Base-by-base conservation (phyloP, 2,797 vertebrate genomes). In the Thalassophryne amazonica region DNA sequence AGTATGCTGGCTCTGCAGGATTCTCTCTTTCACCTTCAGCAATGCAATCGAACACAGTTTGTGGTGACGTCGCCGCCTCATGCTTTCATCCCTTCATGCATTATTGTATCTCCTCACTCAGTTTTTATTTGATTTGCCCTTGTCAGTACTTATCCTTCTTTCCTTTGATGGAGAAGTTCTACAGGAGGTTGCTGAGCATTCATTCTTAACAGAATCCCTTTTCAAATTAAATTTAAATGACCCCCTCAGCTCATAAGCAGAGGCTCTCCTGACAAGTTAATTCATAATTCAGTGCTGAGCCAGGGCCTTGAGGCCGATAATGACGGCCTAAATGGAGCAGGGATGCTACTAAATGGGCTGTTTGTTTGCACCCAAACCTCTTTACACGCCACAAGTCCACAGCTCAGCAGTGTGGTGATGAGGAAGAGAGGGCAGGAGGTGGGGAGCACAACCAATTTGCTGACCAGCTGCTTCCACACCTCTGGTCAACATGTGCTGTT, bases 211-310 rank as follows among this genome's bases (percentile, higher is more conserved):
- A 71, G 78, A 92, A 91, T 91, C 89, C 89, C 87, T 85, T 90
- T 89, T 90, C 88, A 91, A 91, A 92, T 92, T 90, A 89, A 91
- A 91, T 90, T 89, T 85, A 86, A 88, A 86, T 88, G 80, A 88
- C 70, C 79, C 88, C 86, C 83, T 84, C 76, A 77, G 83, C 87
- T 85, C 86, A 88, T 88, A 88, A 90, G 88, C 87, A 81, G 57
- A 54, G 70, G 80, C 84, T 89, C 85, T 83, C 73, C 80, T 80
- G 85, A 88, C 88, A 88, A 88, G 81, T 84, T 90, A 88, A 88
- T 86, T 90, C 85, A 87, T 91, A 89, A 91, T 90, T 89, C 87
- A 90, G 78, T 80, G 85, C 87, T 88, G 87, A 91, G 86, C 83
- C 73, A 81, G 82, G 80, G 84, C 81, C 85, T 83, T 80, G 51